phyloP scores from a whole-genome alignment of 2,888 invertebrate species.

The Amorpha juglandis region DNA sequence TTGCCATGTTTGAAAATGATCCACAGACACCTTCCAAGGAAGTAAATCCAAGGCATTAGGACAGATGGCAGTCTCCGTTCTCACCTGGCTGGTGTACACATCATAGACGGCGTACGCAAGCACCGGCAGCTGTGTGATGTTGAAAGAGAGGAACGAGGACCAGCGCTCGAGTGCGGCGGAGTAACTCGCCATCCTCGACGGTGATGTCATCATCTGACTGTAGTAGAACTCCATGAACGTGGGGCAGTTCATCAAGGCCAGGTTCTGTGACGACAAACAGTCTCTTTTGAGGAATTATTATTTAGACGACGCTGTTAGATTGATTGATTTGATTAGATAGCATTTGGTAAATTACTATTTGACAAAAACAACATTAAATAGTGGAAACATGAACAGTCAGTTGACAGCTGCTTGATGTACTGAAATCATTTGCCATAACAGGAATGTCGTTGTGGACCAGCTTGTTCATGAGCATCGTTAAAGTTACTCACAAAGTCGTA shows the following conservation, averaged over 20 bases:
- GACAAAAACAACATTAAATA: no score
- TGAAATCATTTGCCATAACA: no score
- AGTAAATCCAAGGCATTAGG: no score
- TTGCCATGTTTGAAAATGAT: no score
- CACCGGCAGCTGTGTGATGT: constrained; percentile 33
- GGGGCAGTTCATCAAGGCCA: constrained; percentile 48
- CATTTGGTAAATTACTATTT: no score
- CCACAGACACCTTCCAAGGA: no score
- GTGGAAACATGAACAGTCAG: no score
- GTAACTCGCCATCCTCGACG: constrained; percentile 36
- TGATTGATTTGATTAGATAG: no score
- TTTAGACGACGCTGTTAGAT: background rate
- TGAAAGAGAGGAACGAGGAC: constrained; percentile 32
- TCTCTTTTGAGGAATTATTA: no score
- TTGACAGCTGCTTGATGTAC: no score
- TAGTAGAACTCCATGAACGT: constrained; percentile 28
- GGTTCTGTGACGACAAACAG: constrained; percentile 49
- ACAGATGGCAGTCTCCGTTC: background rate
- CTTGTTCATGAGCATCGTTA: no score
- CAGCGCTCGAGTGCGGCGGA: constrained; percentile 35
- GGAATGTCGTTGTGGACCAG: no score
- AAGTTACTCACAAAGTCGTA: constrained; percentile 61
- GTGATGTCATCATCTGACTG: background rate
- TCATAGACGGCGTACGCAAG: constrained; percentile 41
- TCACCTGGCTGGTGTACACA: constrained; percentile 47